These are phyloP conservation scores for Tipula helvola DNA, from an alignment of 2,888 invertebrate genomes.

Conservation along the genomic window DNA sequence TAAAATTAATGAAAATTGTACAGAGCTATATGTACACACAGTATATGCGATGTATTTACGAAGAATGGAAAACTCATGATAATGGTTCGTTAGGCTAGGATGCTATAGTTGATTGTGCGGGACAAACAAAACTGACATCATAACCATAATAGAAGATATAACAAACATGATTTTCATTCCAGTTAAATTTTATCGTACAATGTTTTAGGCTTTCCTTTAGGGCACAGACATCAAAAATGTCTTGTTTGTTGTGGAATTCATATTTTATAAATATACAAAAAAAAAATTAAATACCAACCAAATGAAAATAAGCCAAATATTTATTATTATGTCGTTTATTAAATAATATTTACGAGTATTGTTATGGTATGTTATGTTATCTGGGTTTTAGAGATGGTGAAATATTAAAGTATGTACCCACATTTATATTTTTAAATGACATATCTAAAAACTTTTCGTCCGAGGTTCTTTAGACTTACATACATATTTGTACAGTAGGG, in stretches of 20 bases:
- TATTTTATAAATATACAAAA: background rate
- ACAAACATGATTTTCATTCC: background rate
- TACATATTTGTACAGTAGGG: background rate
- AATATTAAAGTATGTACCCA: background rate
- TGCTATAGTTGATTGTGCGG: background rate
- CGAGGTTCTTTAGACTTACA: background rate
- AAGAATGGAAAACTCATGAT: background rate
- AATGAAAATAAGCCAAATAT: background rate
- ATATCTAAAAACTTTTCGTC: background rate
- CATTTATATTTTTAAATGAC: background rate
- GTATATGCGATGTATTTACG: background rate
- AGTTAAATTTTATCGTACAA: background rate
- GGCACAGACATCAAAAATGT: background rate
- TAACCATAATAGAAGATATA: background rate
- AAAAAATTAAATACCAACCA: background rate
- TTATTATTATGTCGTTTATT: background rate
- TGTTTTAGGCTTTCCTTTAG: background rate
- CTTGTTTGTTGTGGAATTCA: background rate
- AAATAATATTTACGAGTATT: background rate
- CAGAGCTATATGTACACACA: background rate
- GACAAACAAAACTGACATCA: background rate
- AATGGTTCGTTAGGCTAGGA: background rate
- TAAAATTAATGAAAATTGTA: background rate
- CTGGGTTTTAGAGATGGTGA: background rate
- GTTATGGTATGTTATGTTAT: background rate